Conservation (phyloP, 2,888 invertebrate species). For the Leptopilina syphax region DNA sequence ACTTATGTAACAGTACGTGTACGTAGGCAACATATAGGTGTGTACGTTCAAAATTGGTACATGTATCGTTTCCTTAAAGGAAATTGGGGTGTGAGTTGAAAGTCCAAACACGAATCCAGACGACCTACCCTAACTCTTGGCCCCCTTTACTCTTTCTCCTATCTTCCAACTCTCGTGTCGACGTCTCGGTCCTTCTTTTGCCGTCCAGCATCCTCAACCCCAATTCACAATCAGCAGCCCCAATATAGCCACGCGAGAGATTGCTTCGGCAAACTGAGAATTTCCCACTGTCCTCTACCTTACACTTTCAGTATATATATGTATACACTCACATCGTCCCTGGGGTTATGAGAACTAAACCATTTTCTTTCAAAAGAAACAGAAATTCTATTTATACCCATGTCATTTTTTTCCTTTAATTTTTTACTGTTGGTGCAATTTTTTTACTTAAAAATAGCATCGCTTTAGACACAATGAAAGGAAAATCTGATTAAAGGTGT, state of each 20-base stretch:
- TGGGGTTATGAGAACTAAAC: conserved; percentile 11
- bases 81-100: conserved; percentile 19
- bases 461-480: no score
- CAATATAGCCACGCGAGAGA: conserved; percentile 29
- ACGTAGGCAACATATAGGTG: neutral
- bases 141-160: neutral
- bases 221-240: conserved; percentile 39
- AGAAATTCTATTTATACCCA: conserved; percentile 8
- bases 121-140: conserved; percentile 26
- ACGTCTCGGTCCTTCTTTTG: conserved; percentile 24
- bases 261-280: conserved; percentile 35
- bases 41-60: neutral
- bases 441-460: neutral
- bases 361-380: conserved; percentile 14
- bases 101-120: conserved; percentile 32
- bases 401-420: neutral
- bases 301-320: conserved; percentile 1
- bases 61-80: conserved; percentile 24
- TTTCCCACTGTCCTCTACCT: conserved; percentile 20
- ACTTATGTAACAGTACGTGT: neutral
- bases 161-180: neutral
- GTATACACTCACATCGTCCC: conserved; percentile 6
- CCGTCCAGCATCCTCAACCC: conserved; percentile 34
- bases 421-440: neutral
- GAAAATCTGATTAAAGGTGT: no score